Base-by-base conservation (phyloP, 1,140 invertebrate species). In the Delia radicum region DNA sequence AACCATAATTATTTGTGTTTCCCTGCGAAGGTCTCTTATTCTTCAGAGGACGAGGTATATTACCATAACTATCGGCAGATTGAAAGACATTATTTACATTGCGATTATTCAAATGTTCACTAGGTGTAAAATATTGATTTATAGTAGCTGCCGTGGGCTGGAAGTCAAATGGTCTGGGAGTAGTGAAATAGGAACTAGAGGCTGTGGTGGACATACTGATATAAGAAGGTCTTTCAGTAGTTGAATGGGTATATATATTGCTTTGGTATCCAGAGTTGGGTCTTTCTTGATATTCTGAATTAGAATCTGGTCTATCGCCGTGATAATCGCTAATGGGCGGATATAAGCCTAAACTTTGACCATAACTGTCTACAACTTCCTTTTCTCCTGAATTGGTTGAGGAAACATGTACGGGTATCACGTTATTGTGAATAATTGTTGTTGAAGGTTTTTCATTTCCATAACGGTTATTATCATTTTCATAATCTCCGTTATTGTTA, bases 371-470 rank as follows among this genome's bases (percentile, higher is more conserved):
- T 15, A 85, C 21, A 0, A 82, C 76, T 33, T 85, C 83, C 67
- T 81, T 83, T 42, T 83, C 82, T 5, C 82, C 83, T 1, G 82
- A 82, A 28, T 74, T 81, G 0, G 81, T 83, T 62, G 80, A 79
- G 24, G 83, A 76, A 27, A 84, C 5, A 69, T 83, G 82, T 0
- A 83, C 80, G 0, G 83, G 83, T 29, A 85, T 83, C 8, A 86
- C 81, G 73, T 86, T 86, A 63, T 86, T 86, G 78, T 86, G 84
- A 5, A 86, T 85, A n/a, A 85, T 86, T 6, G 84, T 84, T 0
- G 82, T 84, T 21, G 75, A 77, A 0, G 83, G 80, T 13, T 76
- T 74, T 13, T 46, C 67, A 24, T 61, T 72, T 21, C 42, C 31
- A 55, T 55, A 55, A 55, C 48, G n/a, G n/a, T 42, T 42, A 10